These are phyloP conservation scores for Nylanderia fulva DNA, from an alignment of 1,140 invertebrate species.

Conservation along the genomic window DNA sequence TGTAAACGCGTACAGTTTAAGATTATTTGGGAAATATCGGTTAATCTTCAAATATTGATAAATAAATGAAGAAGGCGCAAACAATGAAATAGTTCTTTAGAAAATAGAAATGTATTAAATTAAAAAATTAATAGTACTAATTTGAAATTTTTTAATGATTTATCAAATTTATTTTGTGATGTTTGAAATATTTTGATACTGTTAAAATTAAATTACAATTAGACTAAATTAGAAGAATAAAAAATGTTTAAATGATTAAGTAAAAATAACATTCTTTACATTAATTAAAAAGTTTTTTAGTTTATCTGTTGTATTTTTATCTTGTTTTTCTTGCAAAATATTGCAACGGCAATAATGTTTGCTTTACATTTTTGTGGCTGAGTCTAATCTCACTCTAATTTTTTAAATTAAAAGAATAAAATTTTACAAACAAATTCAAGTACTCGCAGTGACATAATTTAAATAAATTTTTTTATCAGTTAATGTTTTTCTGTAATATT, in stretches of 20 bases:
- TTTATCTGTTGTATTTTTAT: neutral
- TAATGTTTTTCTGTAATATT: constrained; percentile 35
- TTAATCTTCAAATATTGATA: neutral
- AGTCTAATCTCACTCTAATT: neutral
- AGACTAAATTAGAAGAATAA: neutral
- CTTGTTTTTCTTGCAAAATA: neutral
- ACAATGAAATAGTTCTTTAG: too few species aligned
- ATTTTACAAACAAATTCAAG: neutral
- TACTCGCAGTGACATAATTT: neutral
- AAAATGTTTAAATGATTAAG: neutral
- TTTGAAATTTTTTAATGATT: neutral
- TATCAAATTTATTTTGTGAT: neutral
- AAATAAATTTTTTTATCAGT: constrained; percentile 22
- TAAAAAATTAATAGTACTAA: neutral
- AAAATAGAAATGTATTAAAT: neutral
- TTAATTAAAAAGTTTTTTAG: neutral
- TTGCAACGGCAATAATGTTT: neutral
- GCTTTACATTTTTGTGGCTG: neutral
- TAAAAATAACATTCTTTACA: neutral
- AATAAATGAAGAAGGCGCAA: neutral
- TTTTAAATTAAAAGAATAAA: neutral
- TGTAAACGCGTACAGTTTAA: neutral
- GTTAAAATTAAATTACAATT: neutral
- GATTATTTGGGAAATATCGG: neutral
- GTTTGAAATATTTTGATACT: neutral